Evolutionary conservation across 1,140 invertebrate species (phyloP).

Genomic region (Hycleus cichorii): DNA sequence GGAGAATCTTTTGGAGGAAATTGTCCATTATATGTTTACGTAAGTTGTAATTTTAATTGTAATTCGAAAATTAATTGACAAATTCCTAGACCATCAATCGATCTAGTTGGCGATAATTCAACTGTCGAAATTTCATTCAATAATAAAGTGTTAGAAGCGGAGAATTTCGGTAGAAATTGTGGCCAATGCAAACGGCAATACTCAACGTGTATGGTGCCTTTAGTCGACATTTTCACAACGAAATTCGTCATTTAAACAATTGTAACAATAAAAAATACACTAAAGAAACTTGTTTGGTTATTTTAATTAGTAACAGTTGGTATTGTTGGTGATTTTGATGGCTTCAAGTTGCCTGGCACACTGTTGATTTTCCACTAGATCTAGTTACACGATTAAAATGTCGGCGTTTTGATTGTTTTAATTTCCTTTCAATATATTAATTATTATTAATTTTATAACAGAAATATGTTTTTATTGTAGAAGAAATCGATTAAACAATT

Average conservation of each 20-base stretch:
- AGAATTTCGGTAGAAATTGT: conserved; percentile 19
- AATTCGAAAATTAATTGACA: not conserved
- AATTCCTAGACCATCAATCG: conserved; percentile 28
- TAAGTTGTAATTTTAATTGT: conserved; percentile 18
- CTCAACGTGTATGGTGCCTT: conserved; percentile 23
- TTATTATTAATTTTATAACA: too few species aligned
- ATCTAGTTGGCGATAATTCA: conserved; percentile 4
- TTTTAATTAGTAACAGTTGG: too few species aligned
- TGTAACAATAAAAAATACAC: too few species aligned
- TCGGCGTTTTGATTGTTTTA: too few species aligned
- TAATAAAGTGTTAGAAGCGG: conserved; percentile 19
- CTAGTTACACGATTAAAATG: too few species aligned
- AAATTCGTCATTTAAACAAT: conserved; percentile 20
- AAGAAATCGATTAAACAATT: not conserved
- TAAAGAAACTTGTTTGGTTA: too few species aligned
- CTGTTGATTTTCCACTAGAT: too few species aligned
- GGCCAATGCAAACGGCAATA: conserved; percentile 22
- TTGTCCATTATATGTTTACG: conserved; percentile 29
- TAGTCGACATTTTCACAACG: conserved; percentile 27
- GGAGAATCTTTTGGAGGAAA: conserved; percentile 23
- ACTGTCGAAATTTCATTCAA: conserved; percentile 5
- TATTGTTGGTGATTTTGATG: too few species aligned
- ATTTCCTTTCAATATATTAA: too few species aligned
- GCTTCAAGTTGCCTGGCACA: too few species aligned
- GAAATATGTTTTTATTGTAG: too few species aligned